Percentiles rank a stretch among this genome's conserved stretches.
Conservation (phyloP, 2,797 vertebrate species). For the Echiichthys vipera region DNA sequence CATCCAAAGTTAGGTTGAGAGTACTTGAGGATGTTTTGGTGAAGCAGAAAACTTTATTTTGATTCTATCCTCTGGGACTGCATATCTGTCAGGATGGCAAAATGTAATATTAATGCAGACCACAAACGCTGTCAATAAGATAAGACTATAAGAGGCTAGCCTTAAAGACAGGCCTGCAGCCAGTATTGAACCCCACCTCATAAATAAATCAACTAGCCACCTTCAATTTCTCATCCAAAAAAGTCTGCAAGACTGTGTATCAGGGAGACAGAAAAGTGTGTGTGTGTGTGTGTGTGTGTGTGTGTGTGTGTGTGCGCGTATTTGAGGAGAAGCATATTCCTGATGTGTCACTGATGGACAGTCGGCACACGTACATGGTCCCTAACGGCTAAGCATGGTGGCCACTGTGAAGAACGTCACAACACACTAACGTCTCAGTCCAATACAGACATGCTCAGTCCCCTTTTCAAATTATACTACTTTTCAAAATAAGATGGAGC, state of each 20-base stretch:
- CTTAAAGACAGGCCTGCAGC: slow-evolving; percentile 51
- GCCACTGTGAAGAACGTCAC: slow-evolving; percentile 25
- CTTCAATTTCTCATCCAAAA: slow-evolving; percentile 15
- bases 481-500: background rate
- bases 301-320: background rate
- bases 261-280: background rate
- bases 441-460: background rate
- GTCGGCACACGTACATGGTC: slow-evolving; percentile 1
- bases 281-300: slow-evolving; percentile 1
- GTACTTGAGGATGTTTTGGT: slow-evolving; percentile 21
- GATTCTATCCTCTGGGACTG: slow-evolving; percentile 24
- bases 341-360: slow-evolving; percentile 30
- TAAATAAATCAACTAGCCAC: slow-evolving; percentile 62
- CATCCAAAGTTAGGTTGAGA: slow-evolving; percentile 37
- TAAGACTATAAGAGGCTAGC: slow-evolving; percentile 23
- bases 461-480: background rate
- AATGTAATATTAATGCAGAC: slow-evolving; percentile 70
- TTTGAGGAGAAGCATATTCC: slow-evolving; percentile 5
- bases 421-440: slow-evolving; percentile 7
- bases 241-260: background rate
- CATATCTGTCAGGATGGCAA: slow-evolving; percentile 54
- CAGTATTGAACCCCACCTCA: slow-evolving; percentile 45
- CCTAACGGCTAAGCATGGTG: background rate
- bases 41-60: slow-evolving; percentile 44
- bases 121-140: slow-evolving; percentile 60